Conservation (phyloP, 1,140 invertebrate genomes). For the Oedothorax gibbosus region DNA sequence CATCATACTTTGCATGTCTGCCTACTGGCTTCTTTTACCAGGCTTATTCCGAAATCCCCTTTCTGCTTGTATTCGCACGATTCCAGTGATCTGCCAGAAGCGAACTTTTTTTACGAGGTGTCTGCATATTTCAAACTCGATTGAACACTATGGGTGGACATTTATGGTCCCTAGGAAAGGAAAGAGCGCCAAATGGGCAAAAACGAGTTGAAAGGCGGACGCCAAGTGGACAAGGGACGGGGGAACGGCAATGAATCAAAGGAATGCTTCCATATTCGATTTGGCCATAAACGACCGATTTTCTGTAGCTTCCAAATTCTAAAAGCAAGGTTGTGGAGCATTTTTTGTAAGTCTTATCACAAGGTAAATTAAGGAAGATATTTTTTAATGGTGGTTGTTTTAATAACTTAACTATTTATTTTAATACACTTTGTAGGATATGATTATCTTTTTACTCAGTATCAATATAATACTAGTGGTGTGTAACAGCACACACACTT, state of each 20-base stretch:
- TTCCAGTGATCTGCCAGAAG: constrained; percentile 5
- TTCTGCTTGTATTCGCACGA: background rate
- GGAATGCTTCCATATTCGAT: constrained; percentile 32
- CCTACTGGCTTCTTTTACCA: too few relatives aligned
- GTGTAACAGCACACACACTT: too few relatives aligned
- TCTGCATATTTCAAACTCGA: constrained; percentile 59
- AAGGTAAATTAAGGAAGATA: too few relatives aligned
- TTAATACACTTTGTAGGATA: too few relatives aligned
- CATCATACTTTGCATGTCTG: too few relatives aligned
- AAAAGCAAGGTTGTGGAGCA: background rate
- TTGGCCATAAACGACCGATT: constrained; percentile 25
- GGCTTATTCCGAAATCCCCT: background rate
- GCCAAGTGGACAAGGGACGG: constrained; percentile 44
- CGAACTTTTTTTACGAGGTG: constrained; percentile 48
- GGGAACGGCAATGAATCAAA: constrained; percentile 44
- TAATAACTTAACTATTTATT: too few relatives aligned
- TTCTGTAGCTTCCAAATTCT: background rate
- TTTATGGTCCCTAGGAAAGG: constrained; percentile 30
- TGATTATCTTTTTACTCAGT: too few relatives aligned
- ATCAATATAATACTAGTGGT: too few relatives aligned
- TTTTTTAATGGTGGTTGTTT: too few relatives aligned
- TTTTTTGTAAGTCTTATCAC: too few relatives aligned
- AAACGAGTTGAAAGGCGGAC: constrained; percentile 17
- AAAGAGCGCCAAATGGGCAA: constrained; percentile 15
- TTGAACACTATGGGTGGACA: constrained; percentile 52